Evolutionary conservation across 2,888 invertebrate genomes (phyloP).

Genomic region (Dasysyrphus tricinctus): DNA sequence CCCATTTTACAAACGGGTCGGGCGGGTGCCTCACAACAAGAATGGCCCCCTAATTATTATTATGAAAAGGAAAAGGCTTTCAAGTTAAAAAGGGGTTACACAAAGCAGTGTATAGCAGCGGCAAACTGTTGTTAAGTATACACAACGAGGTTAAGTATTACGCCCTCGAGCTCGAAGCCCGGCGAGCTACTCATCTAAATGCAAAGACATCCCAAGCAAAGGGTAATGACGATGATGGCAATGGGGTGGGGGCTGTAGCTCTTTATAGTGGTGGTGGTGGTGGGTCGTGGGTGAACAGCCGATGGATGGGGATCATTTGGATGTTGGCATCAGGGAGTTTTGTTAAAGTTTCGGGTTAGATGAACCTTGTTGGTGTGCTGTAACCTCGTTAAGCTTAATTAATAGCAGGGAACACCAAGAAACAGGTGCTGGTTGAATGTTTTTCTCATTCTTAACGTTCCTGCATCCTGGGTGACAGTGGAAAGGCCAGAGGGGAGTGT

Average conservation of each 20-base stretch:
- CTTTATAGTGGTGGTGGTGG: conserved; percentile 13
- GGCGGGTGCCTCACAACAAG: conserved; percentile 55
- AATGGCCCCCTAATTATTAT: conserved; percentile 75
- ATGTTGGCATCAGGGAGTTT: conserved; percentile 35
- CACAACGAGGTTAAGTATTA: conserved; percentile 73
- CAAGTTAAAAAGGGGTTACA: conserved; percentile 73
- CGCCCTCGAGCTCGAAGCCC: conserved; percentile 64
- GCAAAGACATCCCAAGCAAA: conserved; percentile 59
- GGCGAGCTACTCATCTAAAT: conserved; percentile 70
- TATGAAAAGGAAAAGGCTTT: conserved; percentile 75
- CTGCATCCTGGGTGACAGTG: not conserved
- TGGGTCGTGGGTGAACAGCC: conserved; percentile 9
- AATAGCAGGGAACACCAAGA: conserved; percentile 83
- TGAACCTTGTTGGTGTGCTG: conserved; percentile 80
- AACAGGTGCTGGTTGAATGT: conserved; percentile 76
- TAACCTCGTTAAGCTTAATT: conserved; percentile 84
- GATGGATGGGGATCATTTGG: conserved; percentile 28
- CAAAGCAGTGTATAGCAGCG: conserved; percentile 27
- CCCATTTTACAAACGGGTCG: not conserved
- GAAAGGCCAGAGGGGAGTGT: not conserved
- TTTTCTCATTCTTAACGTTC: conserved; percentile 61
- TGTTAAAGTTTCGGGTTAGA: conserved; percentile 66
- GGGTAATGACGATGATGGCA: conserved; percentile 60
- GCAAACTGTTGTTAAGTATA: conserved; percentile 72
- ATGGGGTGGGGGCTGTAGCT: not conserved